These are phyloP conservation scores for Coregonus suidteri DNA, from an alignment of 2,797 vertebrate genomes.

Conservation along the genomic window DNA sequence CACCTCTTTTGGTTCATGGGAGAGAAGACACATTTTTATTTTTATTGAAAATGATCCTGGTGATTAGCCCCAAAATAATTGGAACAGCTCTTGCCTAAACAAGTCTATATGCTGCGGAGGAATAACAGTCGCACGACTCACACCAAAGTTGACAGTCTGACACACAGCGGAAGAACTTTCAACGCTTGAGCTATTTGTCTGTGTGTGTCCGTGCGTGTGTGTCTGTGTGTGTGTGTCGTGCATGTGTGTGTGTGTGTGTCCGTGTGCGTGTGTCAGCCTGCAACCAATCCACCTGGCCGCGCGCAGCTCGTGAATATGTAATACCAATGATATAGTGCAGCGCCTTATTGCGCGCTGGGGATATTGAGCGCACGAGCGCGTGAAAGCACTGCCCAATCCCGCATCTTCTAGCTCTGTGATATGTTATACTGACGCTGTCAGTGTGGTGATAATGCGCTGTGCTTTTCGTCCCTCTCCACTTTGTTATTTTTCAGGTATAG, in stretches of 20 bases:
- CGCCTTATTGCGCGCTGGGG: conserved; percentile 61
- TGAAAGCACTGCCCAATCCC: conserved; percentile 63
- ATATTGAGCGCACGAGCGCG: conserved; percentile 58
- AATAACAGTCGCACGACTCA: no score
- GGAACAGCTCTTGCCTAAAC: not conserved
- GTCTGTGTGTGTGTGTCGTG: no score
- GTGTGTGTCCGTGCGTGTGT: conserved; percentile 29
- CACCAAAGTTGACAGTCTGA: no score
- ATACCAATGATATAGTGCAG: conserved; percentile 67
- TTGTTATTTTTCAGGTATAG: not conserved
- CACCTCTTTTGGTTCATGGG: not conserved
- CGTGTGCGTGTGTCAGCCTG: not conserved
- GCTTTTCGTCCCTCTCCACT: not conserved
- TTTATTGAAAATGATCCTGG: not conserved
- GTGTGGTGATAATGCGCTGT: not conserved
- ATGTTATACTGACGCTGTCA: conserved; percentile 35
- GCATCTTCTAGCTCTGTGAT: conserved; percentile 50
- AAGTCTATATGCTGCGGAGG: not conserved
- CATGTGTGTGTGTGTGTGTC: no score
- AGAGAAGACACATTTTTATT: not conserved
- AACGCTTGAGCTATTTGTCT: no score
- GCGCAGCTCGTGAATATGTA: conserved; percentile 69
- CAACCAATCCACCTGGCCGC: conserved; percentile 57
- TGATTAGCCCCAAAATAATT: not conserved
- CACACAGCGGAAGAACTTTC: not conserved